Evolutionary conservation across 2,797 vertebrate genomes (phyloP), one percentile per base, ranked within the genome.

Genomic region (Fratercula arctica): DNA sequence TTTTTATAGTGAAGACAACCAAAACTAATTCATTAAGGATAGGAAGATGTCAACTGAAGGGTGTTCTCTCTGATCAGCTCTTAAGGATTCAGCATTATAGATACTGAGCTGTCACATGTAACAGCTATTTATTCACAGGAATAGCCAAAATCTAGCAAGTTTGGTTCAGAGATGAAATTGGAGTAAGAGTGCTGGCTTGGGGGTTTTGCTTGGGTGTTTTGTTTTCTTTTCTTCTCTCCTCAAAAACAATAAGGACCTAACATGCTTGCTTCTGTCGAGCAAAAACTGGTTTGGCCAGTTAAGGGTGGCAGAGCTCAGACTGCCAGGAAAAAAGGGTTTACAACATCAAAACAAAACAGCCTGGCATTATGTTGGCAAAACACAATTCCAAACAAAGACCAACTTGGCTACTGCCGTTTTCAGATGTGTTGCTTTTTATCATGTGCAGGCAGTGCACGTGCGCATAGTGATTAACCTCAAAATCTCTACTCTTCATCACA

Each of bases 241-340:
- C 20, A 50, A 31, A 75, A 91, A 33, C 45, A 75, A 3, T 11
- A 61, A 82, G 31, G 60, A 48, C 8, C 8, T 63, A 76, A 87
- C 84, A 5, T 11, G 41, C 29, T 76, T 57, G n/a, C 14, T 88
- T 75, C 59, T 70, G 39, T 29, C 37, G 18, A 92, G 35, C 37
- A 87, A 68, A 87, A 97, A 89, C 84, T 93, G 83, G 89, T 94
- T 91, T 87, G 80, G 77, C 70, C 82, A 86, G 91, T 93, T 93
- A 72, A 84, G 39, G 61, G 61, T 43, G 53, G 29, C 54, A n/a
- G 37, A 93, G 53, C 64, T 89, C 57, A 14, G 29, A 54, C 33
- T 82, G 54, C 10, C 37, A 72, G 3, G 14, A 46, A 35, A 79
- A 72, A 61, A 48, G 8, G 13, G n/a, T 75, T 84, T 45, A 51